Evolutionary conservation across 1,140 invertebrate genomes (phyloP).

Genomic region (Paraescarpia echinospica): DNA sequence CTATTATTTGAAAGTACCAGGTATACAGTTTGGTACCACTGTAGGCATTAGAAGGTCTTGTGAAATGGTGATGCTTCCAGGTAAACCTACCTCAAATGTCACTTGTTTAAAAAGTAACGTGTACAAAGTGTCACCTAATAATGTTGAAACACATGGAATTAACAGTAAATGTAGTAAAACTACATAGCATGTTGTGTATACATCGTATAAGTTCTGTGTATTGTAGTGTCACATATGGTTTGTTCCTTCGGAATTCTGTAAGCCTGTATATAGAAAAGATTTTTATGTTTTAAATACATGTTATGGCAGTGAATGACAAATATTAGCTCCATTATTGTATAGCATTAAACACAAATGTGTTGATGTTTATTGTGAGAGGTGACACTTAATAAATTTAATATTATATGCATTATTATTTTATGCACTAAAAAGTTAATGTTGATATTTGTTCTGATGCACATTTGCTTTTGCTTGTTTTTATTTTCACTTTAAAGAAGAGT

Average conservation of each 20-base stretch:
- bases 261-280: not conserved
- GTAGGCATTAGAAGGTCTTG: not conserved
- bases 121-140: no score
- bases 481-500: not conserved
- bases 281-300: not conserved
- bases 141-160: no score
- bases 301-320: not conserved
- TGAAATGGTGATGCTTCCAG: not conserved
- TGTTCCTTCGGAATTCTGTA: not conserved
- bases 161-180: no score
- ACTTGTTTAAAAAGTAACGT: no score
- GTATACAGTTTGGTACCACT: no score
- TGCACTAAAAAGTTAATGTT: slow-evolving; percentile 1
- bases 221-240: not conserved
- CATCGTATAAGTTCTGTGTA: not conserved
- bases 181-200: no score
- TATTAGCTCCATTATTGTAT: not conserved
- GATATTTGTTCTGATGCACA: not conserved
- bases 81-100: not conserved
- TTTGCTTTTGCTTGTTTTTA: not conserved
- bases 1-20: not conserved
- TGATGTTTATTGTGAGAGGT: no score
- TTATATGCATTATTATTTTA: slow-evolving; percentile 1
- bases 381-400: slow-evolving; percentile 15
- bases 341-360: not conserved